phyloP scores from a whole-genome alignment of 2,113 vertebrate species.

The Salminus brasiliensis region DNA sequence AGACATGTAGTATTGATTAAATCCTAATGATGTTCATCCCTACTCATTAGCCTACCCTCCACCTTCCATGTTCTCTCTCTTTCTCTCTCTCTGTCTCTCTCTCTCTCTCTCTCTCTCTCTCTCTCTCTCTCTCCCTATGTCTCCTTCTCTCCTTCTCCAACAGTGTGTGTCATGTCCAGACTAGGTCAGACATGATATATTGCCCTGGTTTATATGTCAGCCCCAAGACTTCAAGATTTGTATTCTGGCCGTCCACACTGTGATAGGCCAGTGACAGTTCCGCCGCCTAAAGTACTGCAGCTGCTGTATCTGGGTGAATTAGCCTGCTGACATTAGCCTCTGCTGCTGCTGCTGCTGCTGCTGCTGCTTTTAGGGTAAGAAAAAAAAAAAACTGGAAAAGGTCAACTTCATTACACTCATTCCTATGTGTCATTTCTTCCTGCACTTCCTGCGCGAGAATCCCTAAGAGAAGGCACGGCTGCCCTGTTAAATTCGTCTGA shows the following conservation, averaged over 20 bases:
- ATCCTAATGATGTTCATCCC: background rate
- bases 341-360: background rate
- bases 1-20: conserved; percentile 36
- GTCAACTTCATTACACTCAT: conserved; percentile 7
- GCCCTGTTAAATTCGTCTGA: background rate
- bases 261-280: background rate
- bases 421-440: background rate
- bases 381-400: conserved; percentile 4
- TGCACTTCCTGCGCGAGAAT: background rate
- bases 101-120: background rate
- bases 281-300: background rate
- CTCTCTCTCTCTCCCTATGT: too few relatives aligned
- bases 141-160: too few relatives aligned
- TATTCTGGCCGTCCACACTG: background rate
- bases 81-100: background rate
- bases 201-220: background rate
- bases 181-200: background rate
- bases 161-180: background rate
- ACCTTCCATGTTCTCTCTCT: background rate
- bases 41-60: too few relatives aligned
- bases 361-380: background rate
- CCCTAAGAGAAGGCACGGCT: background rate
- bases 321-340: background rate
- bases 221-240: background rate
- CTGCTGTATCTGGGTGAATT: background rate